Base-by-base conservation (phyloP, 2,888 invertebrate genomes). In the Drosophila leonis region DNA sequence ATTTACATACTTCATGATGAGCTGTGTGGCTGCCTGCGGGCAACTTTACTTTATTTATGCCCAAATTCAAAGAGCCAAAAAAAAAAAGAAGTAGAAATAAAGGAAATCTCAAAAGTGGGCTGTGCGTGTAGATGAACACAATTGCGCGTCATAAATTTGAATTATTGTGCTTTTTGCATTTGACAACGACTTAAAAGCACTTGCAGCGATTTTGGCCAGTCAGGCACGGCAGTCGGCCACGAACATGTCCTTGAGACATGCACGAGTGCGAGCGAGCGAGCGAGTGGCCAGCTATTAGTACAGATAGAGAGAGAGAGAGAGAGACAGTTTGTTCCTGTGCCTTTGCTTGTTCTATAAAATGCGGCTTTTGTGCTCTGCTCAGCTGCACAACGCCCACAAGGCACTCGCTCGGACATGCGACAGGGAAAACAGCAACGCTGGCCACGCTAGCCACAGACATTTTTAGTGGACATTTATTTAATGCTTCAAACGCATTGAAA, bases 111-210 rank as follows among this genome's bases (percentile, higher is more conserved):
- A 48, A 74, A 79, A 77, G 70, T 70, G 80, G 70, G 69, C 79
- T 66, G 70, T 75, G 82, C 88, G 72, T 86, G 84, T 67, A 81
- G 87, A 86, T 89, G 84, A 87, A 81, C 87, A 89, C 84, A 89
- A 88, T 88, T 83, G 84, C 83, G 84, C 89, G 84, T 87, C 90
- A 85, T 86, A 86, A 86, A 86, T 90, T 86, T 86, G 90, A 86
- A 85, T 86, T 86, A 86, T 86, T 90, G 88, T 90, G 82, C 84
- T 86, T 83, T 90, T 90, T 90, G 86, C 86, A 86, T 86, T 86
- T 86, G 86, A 86, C 86, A 86, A 86, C 79, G 86, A 90, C 90
- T 90, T 88, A 75, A 85, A 85, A 88, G 88, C 83, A 90, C 90
- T 86, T 90, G 86, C 86, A 88, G 90, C 86, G 86, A 88, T 86